Percentiles rank a stretch among this genome's conserved stretches.
These are phyloP conservation scores for Glossophaga mutica DNA, from an alignment of 2,797 vertebrate species.

Conservation along the genomic window DNA sequence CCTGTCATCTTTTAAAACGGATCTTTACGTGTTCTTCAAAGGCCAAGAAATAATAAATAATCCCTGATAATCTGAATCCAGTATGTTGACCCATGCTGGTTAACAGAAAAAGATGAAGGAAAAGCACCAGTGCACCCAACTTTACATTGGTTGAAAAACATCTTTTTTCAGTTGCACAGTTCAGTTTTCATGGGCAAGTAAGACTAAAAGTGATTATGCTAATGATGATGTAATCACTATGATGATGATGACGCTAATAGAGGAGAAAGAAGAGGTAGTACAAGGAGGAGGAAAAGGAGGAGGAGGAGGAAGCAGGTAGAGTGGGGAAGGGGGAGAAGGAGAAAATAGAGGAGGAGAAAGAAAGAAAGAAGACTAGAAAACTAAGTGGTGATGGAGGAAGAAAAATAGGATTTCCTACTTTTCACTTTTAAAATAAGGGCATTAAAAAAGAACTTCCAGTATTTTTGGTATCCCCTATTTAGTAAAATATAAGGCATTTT, in stretches of 20 bases:
- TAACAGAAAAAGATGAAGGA: background rate
- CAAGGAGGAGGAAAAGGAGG: background rate
- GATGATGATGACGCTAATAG: background rate
- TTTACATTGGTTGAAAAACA: background rate
- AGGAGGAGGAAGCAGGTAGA: too few species aligned
- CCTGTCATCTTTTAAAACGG: background rate
- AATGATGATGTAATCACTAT: background rate
- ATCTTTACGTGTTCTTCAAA: background rate
- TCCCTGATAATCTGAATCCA: background rate
- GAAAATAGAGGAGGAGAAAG: background rate
- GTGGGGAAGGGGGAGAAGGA: too few species aligned
- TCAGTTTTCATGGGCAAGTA: background rate
- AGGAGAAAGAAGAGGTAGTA: background rate
- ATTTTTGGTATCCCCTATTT: background rate
- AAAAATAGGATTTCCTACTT: background rate
- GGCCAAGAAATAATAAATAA: background rate
- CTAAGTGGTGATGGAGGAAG: background rate
- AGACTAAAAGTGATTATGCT: background rate
- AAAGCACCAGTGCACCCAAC: background rate
- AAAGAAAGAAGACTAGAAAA: background rate
- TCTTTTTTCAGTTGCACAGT: background rate
- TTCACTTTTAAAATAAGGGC: background rate
- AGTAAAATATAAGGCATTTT: background rate
- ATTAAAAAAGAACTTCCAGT: background rate
- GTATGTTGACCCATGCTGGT: background rate